A percentile compares a stretch with the other conserved stretches of the same genome.
Evolutionary conservation across 2,888 invertebrate genomes (phyloP).

Genomic region (Alsophila aescularia): DNA sequence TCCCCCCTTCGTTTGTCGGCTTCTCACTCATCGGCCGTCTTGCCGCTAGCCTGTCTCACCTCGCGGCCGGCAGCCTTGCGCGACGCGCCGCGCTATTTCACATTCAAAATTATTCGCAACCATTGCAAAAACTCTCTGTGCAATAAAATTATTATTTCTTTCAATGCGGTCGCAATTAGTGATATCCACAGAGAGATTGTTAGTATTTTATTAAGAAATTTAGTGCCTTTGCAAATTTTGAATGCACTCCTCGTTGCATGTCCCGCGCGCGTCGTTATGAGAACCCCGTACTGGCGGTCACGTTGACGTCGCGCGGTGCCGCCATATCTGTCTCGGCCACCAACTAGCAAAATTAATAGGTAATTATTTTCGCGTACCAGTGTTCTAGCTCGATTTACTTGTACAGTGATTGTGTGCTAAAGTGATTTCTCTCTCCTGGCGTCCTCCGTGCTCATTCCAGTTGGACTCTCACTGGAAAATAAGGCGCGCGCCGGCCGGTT

Average conservation of each 20-base stretch:
- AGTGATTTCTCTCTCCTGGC: conserved; percentile 66
- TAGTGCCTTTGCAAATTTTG: conserved; percentile 80
- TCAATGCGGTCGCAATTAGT: conserved; percentile 73
- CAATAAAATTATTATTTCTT: conserved; percentile 75
- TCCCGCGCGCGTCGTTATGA: conserved; percentile 92
- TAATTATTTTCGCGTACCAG: conserved; percentile 82
- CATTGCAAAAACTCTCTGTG: conserved; percentile 84
- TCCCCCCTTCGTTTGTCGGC: conserved; percentile 83
- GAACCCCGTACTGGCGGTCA: conserved; percentile 89
- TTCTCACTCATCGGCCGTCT: conserved; percentile 83
- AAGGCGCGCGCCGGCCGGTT: conserved; percentile 83
- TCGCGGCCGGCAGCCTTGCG: conserved; percentile 85
- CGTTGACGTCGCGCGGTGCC: conserved; percentile 88
- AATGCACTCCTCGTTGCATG: conserved; percentile 87
- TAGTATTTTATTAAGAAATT: conserved; percentile 65
- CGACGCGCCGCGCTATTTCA: conserved; percentile 84
- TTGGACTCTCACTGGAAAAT: conserved; percentile 80
- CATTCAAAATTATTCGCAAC: conserved; percentile 84
- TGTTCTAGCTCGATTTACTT: conserved; percentile 66
- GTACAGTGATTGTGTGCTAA: conserved; percentile 70
- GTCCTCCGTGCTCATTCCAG: conserved; percentile 66
- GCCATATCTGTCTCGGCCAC: conserved; percentile 88
- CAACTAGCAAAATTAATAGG: conserved; percentile 86
- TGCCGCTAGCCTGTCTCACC: conserved; percentile 84
- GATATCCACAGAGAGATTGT: conserved; percentile 70